A percentile compares a stretch with the other conserved stretches of the same genome.
Evolutionary conservation across 2,797 vertebrate species (phyloP).

Genomic region (Mormyrus proboscirostris): DNA sequence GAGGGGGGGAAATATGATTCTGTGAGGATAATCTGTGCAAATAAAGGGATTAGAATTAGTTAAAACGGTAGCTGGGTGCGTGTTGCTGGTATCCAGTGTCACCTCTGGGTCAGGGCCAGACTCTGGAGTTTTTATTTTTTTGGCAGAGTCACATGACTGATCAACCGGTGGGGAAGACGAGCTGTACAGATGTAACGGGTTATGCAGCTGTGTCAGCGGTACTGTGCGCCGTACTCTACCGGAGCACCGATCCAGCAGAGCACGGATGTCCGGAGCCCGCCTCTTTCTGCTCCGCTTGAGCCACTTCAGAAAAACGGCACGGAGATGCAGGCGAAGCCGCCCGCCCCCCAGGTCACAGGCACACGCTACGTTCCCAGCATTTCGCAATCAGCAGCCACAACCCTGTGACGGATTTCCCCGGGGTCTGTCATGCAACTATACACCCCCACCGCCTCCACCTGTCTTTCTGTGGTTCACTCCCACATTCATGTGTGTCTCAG

Average conservation of each 20-base stretch:
- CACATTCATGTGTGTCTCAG: background rate
- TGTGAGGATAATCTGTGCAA: constrained; percentile 33
- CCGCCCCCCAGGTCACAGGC: background rate
- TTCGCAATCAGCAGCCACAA: constrained; percentile 51
- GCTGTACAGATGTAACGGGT: constrained; percentile 38
- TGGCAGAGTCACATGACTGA: constrained; percentile 23
- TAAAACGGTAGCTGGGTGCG: background rate
- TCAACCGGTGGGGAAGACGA: constrained; percentile 24
- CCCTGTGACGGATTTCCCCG: constrained; percentile 56
- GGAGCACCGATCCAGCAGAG: background rate
- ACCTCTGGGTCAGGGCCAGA: constrained; percentile 15
- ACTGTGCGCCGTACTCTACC: no score
- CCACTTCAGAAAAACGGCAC: background rate
- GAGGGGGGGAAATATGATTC: constrained; percentile 34
- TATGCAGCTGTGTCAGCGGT: constrained; percentile 26
- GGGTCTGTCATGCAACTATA: constrained; percentile 41
- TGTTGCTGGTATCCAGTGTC: background rate
- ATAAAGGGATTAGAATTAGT: background rate
- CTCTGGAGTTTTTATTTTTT: background rate
- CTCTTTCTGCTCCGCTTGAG: background rate
- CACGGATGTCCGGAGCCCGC: background rate
- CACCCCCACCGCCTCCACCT: constrained; percentile 37
- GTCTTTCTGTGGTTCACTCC: constrained; percentile 30
- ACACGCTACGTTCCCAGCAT: constrained; percentile 11
- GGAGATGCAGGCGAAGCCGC: background rate